Evolutionary conservation across 1,140 invertebrate species (phyloP).

Genomic region (Drosophila ficusphila): DNA sequence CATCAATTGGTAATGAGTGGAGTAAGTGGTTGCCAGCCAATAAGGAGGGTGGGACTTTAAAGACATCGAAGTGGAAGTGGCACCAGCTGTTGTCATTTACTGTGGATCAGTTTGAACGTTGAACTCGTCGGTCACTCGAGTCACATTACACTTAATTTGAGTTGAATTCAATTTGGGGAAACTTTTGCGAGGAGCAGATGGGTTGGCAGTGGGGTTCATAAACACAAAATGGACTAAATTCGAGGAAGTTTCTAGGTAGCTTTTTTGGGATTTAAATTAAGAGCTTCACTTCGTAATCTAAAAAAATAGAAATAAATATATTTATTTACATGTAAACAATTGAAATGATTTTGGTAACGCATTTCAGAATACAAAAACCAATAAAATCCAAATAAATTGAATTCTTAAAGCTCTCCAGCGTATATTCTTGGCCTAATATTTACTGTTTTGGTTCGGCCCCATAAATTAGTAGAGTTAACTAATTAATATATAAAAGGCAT

Average conservation of each 20-base stretch:
- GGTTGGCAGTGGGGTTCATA: slow-evolving; percentile 1
- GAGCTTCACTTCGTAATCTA: too few species aligned
- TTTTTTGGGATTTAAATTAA: neutral
- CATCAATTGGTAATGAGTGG: slow-evolving; percentile 80
- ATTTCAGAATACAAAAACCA: neutral
- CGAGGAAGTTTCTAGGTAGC: neutral
- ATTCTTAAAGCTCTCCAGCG: slow-evolving; percentile 5
- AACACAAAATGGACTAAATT: slow-evolving; percentile 5
- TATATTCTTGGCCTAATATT: slow-evolving; percentile 2
- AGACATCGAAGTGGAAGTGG: slow-evolving; percentile 18
- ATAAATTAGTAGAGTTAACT: slow-evolving; percentile 30
- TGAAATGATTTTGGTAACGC: too few species aligned
- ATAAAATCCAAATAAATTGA: slow-evolving; percentile 9
- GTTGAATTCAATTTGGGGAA: slow-evolving; percentile 58
- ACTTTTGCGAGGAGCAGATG: slow-evolving; percentile 15
- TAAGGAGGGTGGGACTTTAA: slow-evolving; percentile 17
- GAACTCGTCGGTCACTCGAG: slow-evolving; percentile 59
- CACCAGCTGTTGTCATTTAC: slow-evolving; percentile 77
- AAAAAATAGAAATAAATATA: neutral
- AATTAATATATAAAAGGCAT: slow-evolving; percentile 28
- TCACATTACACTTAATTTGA: slow-evolving; percentile 74
- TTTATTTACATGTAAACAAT: too few species aligned
- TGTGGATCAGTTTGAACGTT: slow-evolving; percentile 49
- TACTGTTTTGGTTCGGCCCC: neutral
- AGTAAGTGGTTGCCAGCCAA: slow-evolving; percentile 44